phyloP scores from a whole-genome alignment of 2,113 vertebrate genomes.

The Onychostoma macrolepis region DNA sequence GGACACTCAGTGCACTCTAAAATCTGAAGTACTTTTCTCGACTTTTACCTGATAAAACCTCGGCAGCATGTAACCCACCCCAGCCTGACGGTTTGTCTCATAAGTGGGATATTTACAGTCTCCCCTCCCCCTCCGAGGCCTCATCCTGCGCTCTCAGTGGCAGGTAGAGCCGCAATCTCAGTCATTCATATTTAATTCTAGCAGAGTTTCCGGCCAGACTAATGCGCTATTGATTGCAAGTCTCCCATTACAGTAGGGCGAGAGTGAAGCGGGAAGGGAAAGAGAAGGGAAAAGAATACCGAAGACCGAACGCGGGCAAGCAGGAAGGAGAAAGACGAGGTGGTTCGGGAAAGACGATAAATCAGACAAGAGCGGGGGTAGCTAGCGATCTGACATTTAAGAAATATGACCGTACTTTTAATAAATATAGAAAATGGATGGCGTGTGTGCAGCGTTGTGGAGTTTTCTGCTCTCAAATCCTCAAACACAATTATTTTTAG shows the following conservation, averaged over 20 bases:
- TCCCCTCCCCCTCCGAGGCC: conserved; percentile 62
- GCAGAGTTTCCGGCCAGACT: conserved; percentile 80
- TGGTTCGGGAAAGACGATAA: conserved; percentile 53
- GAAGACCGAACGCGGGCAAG: conserved; percentile 63
- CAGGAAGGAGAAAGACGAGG: conserved; percentile 50
- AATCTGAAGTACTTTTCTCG: background rate
- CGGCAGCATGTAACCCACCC: conserved; percentile 17
- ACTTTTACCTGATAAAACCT: background rate
- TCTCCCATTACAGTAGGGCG: conserved; percentile 75
- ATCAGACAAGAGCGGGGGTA: conserved; percentile 25
- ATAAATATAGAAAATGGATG: conserved; percentile 45
- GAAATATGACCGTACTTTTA: conserved; percentile 53
- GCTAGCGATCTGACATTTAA: conserved; percentile 51
- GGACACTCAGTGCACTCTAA: background rate
- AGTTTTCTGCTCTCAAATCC: background rate
- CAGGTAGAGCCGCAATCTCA: conserved; percentile 80
- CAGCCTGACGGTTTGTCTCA: conserved; percentile 42
- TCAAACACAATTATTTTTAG: conserved; percentile 22
- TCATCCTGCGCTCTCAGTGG: conserved; percentile 70
- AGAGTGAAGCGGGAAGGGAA: conserved; percentile 53
- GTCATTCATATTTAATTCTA: conserved; percentile 85
- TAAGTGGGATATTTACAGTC: conserved; percentile 67
- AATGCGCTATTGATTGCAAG: conserved; percentile 83
- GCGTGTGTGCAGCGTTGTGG: background rate
- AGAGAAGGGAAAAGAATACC: conserved; percentile 44